These are phyloP conservation scores for Dryobotodes eremita DNA, from an alignment of 2,888 invertebrate species.

Conservation along the genomic window DNA sequence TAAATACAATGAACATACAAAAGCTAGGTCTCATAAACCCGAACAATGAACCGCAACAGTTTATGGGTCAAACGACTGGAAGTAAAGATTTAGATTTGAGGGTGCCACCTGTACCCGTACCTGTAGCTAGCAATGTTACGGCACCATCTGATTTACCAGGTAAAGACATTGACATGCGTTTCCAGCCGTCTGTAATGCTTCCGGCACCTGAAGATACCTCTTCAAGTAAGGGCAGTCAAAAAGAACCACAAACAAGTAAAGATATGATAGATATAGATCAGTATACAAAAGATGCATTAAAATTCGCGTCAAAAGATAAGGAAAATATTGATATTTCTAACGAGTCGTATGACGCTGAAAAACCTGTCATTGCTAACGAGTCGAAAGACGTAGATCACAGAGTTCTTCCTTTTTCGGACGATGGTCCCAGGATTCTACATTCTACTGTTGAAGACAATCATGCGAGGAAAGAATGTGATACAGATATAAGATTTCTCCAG, in stretches of 20 bases:
- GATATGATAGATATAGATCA: constrained; percentile 90
- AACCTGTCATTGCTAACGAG: constrained; percentile 76
- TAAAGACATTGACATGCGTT: constrained; percentile 89
- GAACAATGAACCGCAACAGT: constrained; percentile 77
- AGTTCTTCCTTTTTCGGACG: constrained; percentile 85
- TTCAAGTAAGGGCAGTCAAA: constrained; percentile 67
- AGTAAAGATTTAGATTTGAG: constrained; percentile 88
- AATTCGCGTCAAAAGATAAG: constrained; percentile 88
- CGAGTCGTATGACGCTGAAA: constrained; percentile 82
- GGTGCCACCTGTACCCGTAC: constrained; percentile 80
- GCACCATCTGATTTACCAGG: constrained; percentile 82
- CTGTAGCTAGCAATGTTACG: constrained; percentile 74
- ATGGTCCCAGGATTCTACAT: constrained; percentile 74
- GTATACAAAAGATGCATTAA: constrained; percentile 89
- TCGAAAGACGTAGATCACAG: constrained; percentile 88
- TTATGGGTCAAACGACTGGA: constrained; percentile 72
- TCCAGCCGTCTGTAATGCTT: constrained; percentile 77
- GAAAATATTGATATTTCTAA: constrained; percentile 87
- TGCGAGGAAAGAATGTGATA: constrained; percentile 81
- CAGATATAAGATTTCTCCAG: constrained; percentile 87
- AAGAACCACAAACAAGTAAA: constrained; percentile 77
- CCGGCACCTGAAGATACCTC: constrained; percentile 72
- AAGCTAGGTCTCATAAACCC: constrained; percentile 88
- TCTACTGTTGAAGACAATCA: constrained; percentile 71
- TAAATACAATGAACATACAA: constrained; percentile 91